A percentile compares a stretch with the other conserved stretches of the same genome.
Evolutionary conservation across 1,140 invertebrate genomes (phyloP).

Genomic region (Neelides sp.): DNA sequence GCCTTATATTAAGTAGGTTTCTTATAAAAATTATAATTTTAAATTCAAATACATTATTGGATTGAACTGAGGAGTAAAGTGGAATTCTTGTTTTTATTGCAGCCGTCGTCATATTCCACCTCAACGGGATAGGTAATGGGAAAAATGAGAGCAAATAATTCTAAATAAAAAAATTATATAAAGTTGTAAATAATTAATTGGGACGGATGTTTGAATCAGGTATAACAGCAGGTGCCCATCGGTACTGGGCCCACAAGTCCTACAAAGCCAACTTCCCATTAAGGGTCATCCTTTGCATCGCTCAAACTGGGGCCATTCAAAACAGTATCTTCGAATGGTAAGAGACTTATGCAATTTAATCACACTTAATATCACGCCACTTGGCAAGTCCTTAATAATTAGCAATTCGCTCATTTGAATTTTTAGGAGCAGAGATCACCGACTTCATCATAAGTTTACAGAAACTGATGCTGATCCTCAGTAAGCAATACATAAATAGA

Average conservation of each 20-base stretch:
- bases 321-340: no score
- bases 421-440: constrained; percentile 40
- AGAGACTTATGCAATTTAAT: no score
- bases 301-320: no score
- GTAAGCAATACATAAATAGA: constrained; percentile 38
- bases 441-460: constrained; percentile 50
- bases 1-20: no score
- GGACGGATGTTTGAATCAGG: constrained; percentile 43
- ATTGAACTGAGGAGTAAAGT: neutral
- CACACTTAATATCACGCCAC: no score
- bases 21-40: neutral
- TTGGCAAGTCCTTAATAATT: no score
- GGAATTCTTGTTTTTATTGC: neutral
- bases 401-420: no score
- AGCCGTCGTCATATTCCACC: neutral
- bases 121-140: neutral
- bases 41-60: neutral
- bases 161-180: neutral
- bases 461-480: constrained; percentile 53
- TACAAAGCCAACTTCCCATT: constrained; percentile 74
- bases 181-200: neutral
- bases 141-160: neutral
- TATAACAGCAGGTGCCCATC: constrained; percentile 77
- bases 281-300: no score
- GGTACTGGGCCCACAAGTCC: constrained; percentile 75